Base-by-base conservation (phyloP, 2,888 invertebrate species). In the Cyrtodaria siliqua region DNA sequence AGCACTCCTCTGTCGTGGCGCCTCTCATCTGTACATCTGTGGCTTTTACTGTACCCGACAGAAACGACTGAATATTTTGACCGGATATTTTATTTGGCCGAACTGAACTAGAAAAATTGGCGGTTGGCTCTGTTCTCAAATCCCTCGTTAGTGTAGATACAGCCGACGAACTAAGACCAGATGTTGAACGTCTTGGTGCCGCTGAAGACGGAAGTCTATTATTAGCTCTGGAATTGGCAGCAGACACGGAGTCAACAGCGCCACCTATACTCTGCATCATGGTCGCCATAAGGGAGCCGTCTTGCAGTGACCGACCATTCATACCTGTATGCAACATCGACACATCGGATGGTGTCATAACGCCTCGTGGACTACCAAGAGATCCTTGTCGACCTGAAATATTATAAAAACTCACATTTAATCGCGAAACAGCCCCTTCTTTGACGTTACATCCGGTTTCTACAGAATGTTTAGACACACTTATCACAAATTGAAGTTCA, bases 1-100 rank as follows among this genome's bases (percentile, higher is more conserved):
- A 50, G 29, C 79, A 79, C 50, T 74, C 70, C 14, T 59, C 50
- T 12, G 29, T 38, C n/a, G 78, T 70, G 14, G 73, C 68, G 3
- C 50, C 42, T 8, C 27, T 29, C 33, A 68, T 44, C 2, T 42
- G 1, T 9, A 20, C 57, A 53, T 60, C 64, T 12, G 56, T 53
- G 0, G 63, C 33, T 52, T 61, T 57, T 2, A 72, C 66, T 2
- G 60, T 47, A 23, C 71, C 71, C 1, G 56, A 26, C 8, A 59
- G 26, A 64, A 71, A 71, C 3, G 42, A 57, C 47, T 50, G 42
- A 20, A 72, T 44, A 24, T 29, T 29, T 42, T 52, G 52, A 29
- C 68, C 68, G 2, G 18, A 2, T 20, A 47, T 47, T 8, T 29
- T 12, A 33, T 33, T 33, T 33, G 4, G 33, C 12, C 12, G 33